Conservation (phyloP, 2,797 vertebrate genomes). For the Rhinophrynus dorsalis region DNA sequence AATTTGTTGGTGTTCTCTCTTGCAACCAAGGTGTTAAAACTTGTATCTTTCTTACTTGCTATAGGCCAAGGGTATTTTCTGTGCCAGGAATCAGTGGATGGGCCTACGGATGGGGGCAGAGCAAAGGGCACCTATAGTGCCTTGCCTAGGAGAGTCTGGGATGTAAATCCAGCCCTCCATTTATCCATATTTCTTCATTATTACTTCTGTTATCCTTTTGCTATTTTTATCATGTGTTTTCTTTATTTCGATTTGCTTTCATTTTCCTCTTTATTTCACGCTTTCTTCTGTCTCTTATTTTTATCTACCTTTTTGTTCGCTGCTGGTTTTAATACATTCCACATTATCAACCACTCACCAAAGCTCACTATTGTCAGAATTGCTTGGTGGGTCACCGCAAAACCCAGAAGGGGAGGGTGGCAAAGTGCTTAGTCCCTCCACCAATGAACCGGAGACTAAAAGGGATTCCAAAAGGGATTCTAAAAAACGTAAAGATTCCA, state of each 20-base stretch:
- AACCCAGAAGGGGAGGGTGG: constrained; percentile 74
- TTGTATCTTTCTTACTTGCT: too few relatives aligned
- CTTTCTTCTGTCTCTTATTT: constrained; percentile 72
- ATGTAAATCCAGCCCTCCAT: too few relatives aligned
- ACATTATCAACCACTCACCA: constrained; percentile 70
- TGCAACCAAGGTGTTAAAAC: too few relatives aligned
- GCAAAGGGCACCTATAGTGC: too few relatives aligned
- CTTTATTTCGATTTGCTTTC: constrained; percentile 58
- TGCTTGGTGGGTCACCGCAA: constrained; percentile 79
- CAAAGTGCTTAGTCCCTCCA: constrained; percentile 70
- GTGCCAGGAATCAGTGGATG: too few relatives aligned
- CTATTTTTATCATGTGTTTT: constrained; percentile 58
- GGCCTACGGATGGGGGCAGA: too few relatives aligned
- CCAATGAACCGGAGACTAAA: constrained; percentile 76
- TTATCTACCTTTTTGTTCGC: constrained; percentile 69
- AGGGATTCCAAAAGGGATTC: constrained; percentile 92
- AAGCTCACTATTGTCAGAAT: constrained; percentile 80
- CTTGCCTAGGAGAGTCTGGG: too few relatives aligned
- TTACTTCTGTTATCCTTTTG: constrained; percentile 71
- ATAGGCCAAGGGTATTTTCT: too few relatives aligned
- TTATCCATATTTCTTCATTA: constrained; percentile 61
- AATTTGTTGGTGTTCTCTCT: too few relatives aligned
- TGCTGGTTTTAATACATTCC: constrained; percentile 71
- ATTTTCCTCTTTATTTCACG: constrained; percentile 66
- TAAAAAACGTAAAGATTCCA: constrained; percentile 89